These are phyloP conservation scores for Paradoxurus hermaphroditus DNA, from an alignment of 2,113 vertebrate genomes.

Conservation along the genomic window DNA sequence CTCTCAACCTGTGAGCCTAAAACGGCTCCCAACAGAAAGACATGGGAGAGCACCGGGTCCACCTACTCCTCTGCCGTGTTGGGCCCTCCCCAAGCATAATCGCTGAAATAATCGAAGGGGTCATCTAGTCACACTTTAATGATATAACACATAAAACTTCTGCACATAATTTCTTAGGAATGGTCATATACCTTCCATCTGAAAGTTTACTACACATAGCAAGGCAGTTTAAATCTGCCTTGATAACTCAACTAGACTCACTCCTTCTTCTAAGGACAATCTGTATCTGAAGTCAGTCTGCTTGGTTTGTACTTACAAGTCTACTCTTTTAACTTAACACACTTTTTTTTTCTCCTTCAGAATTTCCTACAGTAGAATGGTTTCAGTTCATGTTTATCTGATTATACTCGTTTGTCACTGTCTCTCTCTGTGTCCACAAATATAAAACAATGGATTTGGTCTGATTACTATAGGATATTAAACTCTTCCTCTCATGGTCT, in stretches of 20 bases:
- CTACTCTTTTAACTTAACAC: background rate
- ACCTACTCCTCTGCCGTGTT: too few relatives aligned
- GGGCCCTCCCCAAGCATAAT: too few relatives aligned
- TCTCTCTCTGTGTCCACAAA: background rate
- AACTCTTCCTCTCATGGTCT: background rate
- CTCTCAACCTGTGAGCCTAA: too few relatives aligned
- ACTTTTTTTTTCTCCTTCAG: background rate
- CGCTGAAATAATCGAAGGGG: background rate
- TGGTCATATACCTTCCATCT: background rate
- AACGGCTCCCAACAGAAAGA: too few relatives aligned
- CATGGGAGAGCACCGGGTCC: too few relatives aligned
- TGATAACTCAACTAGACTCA: background rate
- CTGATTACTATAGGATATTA: background rate
- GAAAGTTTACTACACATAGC: background rate
- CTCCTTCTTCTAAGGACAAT: background rate
- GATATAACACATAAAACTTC: background rate
- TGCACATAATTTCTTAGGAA: background rate
- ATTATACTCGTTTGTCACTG: background rate
- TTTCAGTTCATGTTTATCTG: background rate
- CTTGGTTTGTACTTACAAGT: background rate
- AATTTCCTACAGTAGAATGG: background rate
- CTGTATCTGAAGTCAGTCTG: background rate
- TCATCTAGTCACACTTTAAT: background rate
- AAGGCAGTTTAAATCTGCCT: background rate
- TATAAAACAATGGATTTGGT: background rate